Evolutionary conservation across 2,797 vertebrate genomes (phyloP), one percentile per base, ranked within the genome.

Genomic region (Platalea minor): DNA sequence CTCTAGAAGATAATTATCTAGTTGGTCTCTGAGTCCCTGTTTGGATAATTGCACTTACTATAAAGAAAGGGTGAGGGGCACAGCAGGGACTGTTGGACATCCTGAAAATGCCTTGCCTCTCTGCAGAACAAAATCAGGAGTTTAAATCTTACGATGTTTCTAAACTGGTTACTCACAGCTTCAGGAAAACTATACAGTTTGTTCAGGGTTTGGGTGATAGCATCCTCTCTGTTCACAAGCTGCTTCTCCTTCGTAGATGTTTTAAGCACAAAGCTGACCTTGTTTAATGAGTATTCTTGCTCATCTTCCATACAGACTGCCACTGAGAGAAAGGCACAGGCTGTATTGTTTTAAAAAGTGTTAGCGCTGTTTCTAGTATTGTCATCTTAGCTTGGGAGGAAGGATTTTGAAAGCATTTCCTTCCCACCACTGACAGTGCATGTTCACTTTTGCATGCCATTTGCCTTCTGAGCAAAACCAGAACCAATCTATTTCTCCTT

Each of bases 381-480:
- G 81, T 46, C 57, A 63, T 87, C 82, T 81, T 72, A 92, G 59
- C 67, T 73, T 53, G 37, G 61, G 33, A 73, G 41, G 56, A 59
- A 82, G 65, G 75, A 25, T 78, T 94, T 88, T 72, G 39, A 84
- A 89, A 96, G 67, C 14, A 65, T 80, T 91, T 81, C 54, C 48
- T 88, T 81, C 85, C 92, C 82, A 79, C 45, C 48, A 60, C 60
- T 59, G 51, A 31, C 60, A 45, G 70, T 45, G 61, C 4, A 1
- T 53, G 82, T 45, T 84, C 85, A 65, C 57, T 89, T 85, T 54
- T 46, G 37, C 17, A 7, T 64, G 69, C 19, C 39, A 7, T 83
- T 88, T 83, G 33, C 53, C 33, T 81, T 75, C 59, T 86, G 69
- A 96, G 54, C 39, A 91, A 95, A 94, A 88, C 37, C 73, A 75